Conservation (phyloP, 2,888 invertebrate species). For the Callimorpha dominula region DNA sequence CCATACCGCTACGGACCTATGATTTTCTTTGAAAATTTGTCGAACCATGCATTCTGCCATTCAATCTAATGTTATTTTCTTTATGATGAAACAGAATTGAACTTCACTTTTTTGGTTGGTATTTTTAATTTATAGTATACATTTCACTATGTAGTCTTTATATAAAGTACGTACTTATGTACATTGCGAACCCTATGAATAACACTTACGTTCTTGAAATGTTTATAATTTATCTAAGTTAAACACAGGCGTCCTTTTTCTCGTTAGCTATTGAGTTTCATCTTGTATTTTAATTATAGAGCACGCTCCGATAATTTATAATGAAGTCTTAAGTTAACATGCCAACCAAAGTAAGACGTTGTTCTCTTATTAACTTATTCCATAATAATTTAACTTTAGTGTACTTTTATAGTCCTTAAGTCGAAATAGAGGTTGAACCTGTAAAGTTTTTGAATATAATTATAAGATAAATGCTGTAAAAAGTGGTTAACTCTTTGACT, state of each 20-base stretch:
- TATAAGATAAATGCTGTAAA: not conserved
- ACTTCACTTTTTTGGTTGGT: not conserved
- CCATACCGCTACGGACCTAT: slow-evolving; percentile 49
- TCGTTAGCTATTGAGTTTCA: slow-evolving; percentile 32
- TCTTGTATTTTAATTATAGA: slow-evolving; percentile 38
- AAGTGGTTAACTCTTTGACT: not conserved
- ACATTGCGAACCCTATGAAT: slow-evolving; percentile 2
- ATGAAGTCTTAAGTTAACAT: slow-evolving; percentile 44
- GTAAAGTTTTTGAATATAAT: slow-evolving; percentile 27
- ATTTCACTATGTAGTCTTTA: not conserved
- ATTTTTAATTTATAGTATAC: not conserved
- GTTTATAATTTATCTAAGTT: slow-evolving; percentile 4
- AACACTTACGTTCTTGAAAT: not conserved
- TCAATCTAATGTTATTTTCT: slow-evolving; percentile 26
- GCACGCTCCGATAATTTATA: slow-evolving; percentile 42
- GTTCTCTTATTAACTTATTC: slow-evolving; percentile 49
- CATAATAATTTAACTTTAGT: slow-evolving; percentile 50
- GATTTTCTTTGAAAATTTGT: slow-evolving; percentile 41
- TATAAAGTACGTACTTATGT: not conserved
- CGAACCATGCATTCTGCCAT: slow-evolving; percentile 31
- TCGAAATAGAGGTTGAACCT: slow-evolving; percentile 26
- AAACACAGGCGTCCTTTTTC: slow-evolving; percentile 16
- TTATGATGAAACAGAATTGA: slow-evolving; percentile 19
- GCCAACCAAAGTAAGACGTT: slow-evolving; percentile 45
- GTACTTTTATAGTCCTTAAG: slow-evolving; percentile 42